Evolutionary conservation across 2,888 invertebrate species (phyloP).

Genomic region (Andrena marginata): DNA sequence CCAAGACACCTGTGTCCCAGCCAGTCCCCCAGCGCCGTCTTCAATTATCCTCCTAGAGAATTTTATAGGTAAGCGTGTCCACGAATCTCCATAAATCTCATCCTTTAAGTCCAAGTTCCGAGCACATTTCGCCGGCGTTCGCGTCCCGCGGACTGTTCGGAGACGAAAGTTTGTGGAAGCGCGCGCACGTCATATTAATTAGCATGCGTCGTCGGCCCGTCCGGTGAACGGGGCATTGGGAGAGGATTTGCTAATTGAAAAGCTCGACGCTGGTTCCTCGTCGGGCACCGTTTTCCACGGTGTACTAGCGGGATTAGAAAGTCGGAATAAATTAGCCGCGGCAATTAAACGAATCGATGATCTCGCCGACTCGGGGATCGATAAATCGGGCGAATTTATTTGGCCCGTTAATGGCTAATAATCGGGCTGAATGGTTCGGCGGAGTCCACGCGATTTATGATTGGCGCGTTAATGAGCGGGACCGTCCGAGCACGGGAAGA

Average conservation of each 20-base stretch:
- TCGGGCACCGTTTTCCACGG: slow-evolving; percentile 11
- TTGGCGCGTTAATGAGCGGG: neutral
- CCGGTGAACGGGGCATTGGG: slow-evolving; percentile 1
- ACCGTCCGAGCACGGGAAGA: neutral
- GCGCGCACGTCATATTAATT: slow-evolving; percentile 18
- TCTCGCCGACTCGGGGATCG: slow-evolving; percentile 21
- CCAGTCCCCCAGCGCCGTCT: neutral
- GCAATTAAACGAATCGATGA: slow-evolving; percentile 47
- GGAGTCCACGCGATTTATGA: slow-evolving; percentile 16
- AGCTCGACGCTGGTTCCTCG: slow-evolving; percentile 5
- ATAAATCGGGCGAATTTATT: slow-evolving; percentile 54
- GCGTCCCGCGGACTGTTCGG: neutral
- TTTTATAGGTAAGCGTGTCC: neutral
- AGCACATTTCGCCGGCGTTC: neutral
- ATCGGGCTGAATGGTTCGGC: slow-evolving; percentile 9
- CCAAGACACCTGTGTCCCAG: slow-evolving; percentile 10
- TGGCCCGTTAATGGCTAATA: slow-evolving; percentile 20
- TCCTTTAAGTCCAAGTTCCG: neutral
- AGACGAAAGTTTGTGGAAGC: neutral
- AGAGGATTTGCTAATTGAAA: slow-evolving; percentile 37
- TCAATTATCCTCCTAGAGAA: neutral
- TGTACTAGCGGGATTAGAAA: slow-evolving; percentile 46
- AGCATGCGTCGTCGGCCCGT: neutral
- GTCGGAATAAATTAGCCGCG: slow-evolving; percentile 52
- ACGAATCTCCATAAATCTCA: slow-evolving; percentile 5